Percentiles rank a stretch among this genome's conserved stretches.
Conservation (phyloP, 1,140 invertebrate species). For the Ruditapes philippinarum region DNA sequence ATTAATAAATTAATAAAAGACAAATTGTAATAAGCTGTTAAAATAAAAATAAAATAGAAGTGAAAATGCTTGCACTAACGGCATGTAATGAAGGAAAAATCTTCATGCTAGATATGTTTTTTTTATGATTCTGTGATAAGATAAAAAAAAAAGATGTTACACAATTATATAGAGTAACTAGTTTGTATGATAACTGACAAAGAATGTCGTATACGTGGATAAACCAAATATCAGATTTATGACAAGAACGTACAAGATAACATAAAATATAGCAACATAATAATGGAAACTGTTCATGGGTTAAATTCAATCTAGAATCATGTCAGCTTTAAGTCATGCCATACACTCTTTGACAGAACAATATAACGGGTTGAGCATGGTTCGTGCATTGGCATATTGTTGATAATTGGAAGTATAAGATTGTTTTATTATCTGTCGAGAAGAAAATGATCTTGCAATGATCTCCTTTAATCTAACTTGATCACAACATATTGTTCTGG, state of each 20-base stretch:
- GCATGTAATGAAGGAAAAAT: no score
- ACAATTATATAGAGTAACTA: no score
- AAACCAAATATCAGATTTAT: background rate
- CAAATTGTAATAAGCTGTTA: no score
- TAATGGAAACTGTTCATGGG: conserved; percentile 14
- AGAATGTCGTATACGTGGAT: background rate
- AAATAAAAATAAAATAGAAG: no score
- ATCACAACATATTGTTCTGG: background rate
- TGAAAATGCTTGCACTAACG: no score
- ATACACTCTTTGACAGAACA: conserved; percentile 1
- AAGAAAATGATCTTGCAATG: background rate
- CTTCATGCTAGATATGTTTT: no score
- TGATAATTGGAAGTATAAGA: conserved; percentile 9
- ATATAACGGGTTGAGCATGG: background rate
- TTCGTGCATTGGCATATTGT: conserved; percentile 5
- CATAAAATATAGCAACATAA: background rate
- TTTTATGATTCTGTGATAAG: no score
- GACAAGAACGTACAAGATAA: background rate
- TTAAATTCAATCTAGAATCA: background rate
- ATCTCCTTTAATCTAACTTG: background rate
- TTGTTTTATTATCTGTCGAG: background rate
- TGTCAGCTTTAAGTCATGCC: background rate
- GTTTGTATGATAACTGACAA: no score
- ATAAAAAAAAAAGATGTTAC: no score
- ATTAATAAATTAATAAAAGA: no score